Percentiles rank a stretch among this genome's conserved stretches.
phyloP scores from a whole-genome alignment of 2,888 invertebrate species.

The Drosophila rellima region DNA sequence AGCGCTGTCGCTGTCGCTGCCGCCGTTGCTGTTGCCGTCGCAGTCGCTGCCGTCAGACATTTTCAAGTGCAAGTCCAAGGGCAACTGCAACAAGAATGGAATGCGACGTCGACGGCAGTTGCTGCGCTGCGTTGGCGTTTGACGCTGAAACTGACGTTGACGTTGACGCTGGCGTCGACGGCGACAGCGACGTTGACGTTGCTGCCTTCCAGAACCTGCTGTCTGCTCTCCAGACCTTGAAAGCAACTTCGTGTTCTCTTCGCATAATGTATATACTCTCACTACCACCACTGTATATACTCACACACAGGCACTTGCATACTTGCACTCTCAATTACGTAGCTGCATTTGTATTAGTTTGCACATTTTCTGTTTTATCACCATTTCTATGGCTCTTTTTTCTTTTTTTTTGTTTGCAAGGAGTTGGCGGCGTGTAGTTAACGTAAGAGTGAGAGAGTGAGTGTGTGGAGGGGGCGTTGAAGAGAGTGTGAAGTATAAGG shows the following conservation, averaged over 20 bases:
- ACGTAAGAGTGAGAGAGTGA: conserved; percentile 5
- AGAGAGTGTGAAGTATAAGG: conserved; percentile 15
- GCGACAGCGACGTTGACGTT: conserved; percentile 21
- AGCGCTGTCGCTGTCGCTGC: conserved; percentile 13
- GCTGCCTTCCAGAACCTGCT: conserved; percentile 65
- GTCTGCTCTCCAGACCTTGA: conserved; percentile 80
- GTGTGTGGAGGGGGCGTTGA: neutral
- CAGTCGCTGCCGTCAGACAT: conserved; percentile 43
- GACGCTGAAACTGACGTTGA: conserved; percentile 9
- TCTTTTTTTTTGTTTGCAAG: conserved; percentile 15
- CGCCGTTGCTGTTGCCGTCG: conserved; percentile 16
- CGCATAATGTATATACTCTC: conserved; percentile 46
- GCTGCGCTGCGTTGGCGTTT: conserved; percentile 25
- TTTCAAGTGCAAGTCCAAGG: conserved; percentile 85
- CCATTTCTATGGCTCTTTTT: conserved; percentile 53
- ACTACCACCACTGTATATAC: conserved; percentile 42
- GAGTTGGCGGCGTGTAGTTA: conserved; percentile 1
- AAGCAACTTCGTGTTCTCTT: conserved; percentile 72
- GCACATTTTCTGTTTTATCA: conserved; percentile 57
- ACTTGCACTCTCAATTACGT: conserved; percentile 72
- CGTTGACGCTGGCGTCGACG: neutral
- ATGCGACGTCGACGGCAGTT: conserved; percentile 37
- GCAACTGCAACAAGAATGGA: conserved; percentile 73
- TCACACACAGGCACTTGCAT: conserved; percentile 40
- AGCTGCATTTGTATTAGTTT: conserved; percentile 50